Evolutionary conservation across 2,797 vertebrate species (phyloP), one percentile per base, ranked within the genome.

Genomic region (Gymnodraco acuticeps): DNA sequence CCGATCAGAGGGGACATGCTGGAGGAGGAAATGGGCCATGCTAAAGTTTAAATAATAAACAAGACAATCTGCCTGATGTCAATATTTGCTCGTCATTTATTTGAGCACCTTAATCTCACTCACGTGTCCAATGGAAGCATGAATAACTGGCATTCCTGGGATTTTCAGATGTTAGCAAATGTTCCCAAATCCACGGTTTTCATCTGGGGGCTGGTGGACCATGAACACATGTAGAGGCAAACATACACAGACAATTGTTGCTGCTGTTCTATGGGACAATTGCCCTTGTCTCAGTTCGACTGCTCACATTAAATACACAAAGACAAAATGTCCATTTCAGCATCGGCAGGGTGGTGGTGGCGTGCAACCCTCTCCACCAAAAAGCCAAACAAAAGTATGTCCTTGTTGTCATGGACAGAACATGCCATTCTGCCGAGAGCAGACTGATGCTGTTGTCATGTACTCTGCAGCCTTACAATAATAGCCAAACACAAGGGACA

Each of bases 321-420:
- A 87, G 85, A 94, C 93, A 94, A 93, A 92, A 94, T 93, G 92
- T 89, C 81, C 91, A 93, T 90, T 93, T 90, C 85, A 91, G 87
- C 78, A 45, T 88, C 77, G 82, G 80, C 82, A 80, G 87, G 81
- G 87, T 88, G 82, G 86, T 89, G 88, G 89, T 88, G 88, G 90
- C 85, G 64, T 88, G 83, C 83, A 81, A 79, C 86, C 86, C 89
- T 89, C 78, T 90, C 87, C 90, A 92, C 94, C 92, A 93, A 93
- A 94, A 93, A 91, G 85, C 84, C 80, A 83, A 92, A 94, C 92
- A 94, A 91, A 93, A 93, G 89, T 93, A 73, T 63, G 87, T 82
- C 87, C 86, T 94, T 94, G 92, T 94, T 89, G 87, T 90, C 85
- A 79, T 81, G 81, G 83, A 94, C 88, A 92, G 87, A 94, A 90